Evolutionary conservation across 1,140 invertebrate species (phyloP).

Genomic region (Bombus soroeensis): DNA sequence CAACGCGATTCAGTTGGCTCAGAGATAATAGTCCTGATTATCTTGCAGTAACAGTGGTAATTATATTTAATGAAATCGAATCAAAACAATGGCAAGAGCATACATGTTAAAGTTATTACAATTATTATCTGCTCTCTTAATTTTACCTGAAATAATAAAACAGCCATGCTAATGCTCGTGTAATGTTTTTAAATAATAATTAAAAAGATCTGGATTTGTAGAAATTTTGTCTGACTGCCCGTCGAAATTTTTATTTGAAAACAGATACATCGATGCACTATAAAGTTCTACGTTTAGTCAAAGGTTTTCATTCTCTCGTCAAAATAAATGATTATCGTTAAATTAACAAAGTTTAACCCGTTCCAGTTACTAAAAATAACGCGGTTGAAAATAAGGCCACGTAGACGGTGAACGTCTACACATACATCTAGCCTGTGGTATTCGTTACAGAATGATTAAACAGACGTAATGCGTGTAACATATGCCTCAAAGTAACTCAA

Average conservation of each 20-base stretch:
- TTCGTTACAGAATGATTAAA: not conserved
- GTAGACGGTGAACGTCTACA: not conserved
- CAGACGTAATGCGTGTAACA: not conserved
- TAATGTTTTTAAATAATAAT: not conserved
- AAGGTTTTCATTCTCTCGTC: not conserved
- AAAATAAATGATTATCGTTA: not conserved
- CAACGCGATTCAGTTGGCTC: not conserved
- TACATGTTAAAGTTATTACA: no score
- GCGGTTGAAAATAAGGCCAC: not conserved
- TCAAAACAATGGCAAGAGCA: not conserved
- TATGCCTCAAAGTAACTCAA: not conserved
- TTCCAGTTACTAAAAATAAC: slow-evolving; percentile 24
- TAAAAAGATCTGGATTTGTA: not conserved
- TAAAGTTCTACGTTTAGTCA: not conserved
- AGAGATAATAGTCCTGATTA: not conserved
- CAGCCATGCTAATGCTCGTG: not conserved
- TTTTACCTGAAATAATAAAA: not conserved
- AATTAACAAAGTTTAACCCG: not conserved
- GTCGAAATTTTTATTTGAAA: not conserved
- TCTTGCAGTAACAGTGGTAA: not conserved
- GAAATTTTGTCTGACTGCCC: not conserved
- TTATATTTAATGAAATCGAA: not conserved
- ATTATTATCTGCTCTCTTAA: not conserved
- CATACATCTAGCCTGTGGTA: not conserved
- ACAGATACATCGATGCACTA: not conserved